A percentile compares a stretch with the other conserved stretches of the same genome.
Conservation (phyloP, 2,888 invertebrate species). For the Notocelia uddmanniana region DNA sequence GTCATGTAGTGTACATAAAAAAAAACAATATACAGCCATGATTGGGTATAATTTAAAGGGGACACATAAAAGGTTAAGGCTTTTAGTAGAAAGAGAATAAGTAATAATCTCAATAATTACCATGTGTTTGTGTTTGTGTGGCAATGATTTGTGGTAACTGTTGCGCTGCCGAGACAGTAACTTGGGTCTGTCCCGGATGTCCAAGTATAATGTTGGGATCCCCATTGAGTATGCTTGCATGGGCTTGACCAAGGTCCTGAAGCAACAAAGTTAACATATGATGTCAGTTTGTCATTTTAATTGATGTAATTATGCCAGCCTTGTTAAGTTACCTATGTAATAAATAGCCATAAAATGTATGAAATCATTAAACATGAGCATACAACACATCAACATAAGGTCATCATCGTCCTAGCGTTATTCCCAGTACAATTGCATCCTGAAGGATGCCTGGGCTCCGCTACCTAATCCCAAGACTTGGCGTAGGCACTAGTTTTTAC, state of each 20-base stretch:
- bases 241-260: constrained; percentile 80
- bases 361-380: no score
- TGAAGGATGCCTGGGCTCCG: no score
- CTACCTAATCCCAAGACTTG: no score
- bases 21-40: background rate
- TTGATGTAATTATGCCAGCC: background rate
- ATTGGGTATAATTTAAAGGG: no score
- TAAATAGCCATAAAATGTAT: no score
- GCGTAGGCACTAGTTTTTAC: no score
- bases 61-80: background rate
- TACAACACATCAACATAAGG: no score
- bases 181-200: constrained; percentile 81
- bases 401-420: no score
- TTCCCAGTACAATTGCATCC: no score
- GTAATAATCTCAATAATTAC: constrained; percentile 55
- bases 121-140: constrained; percentile 78
- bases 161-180: constrained; percentile 76
- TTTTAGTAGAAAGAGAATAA: background rate
- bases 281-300: background rate
- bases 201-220: constrained; percentile 84
- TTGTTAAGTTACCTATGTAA: no score
- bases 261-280: constrained; percentile 50
- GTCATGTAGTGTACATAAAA: background rate
- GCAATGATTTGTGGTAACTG: constrained; percentile 82
- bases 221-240: constrained; percentile 80